phyloP scores from a whole-genome alignment of 2,888 invertebrate species.

The Torymus texanus region DNA sequence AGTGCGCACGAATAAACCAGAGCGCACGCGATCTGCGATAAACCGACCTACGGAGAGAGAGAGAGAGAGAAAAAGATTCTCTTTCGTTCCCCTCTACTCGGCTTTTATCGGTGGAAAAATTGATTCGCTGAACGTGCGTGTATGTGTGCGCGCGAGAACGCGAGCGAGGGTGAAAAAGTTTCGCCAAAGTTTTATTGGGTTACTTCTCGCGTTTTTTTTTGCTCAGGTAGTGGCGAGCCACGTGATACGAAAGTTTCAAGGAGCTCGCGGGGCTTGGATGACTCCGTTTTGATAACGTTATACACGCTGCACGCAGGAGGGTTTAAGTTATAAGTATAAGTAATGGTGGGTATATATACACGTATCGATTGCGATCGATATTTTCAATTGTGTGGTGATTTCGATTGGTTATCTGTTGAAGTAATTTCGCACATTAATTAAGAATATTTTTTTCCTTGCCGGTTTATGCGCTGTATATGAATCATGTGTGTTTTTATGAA shows the following conservation, averaged over 20 bases:
- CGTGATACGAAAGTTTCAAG: slow-evolving; percentile 16
- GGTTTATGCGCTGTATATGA: too few relatives aligned
- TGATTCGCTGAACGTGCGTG: slow-evolving; percentile 6
- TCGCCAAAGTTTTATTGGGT: slow-evolving; percentile 24
- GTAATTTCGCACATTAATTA: too few relatives aligned
- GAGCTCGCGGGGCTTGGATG: neutral
- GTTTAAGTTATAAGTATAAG: too few relatives aligned
- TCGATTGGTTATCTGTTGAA: too few relatives aligned
- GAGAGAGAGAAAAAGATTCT: slow-evolving; percentile 1
- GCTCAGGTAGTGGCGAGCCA: neutral
- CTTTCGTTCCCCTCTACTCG: neutral
- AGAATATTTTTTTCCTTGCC: too few relatives aligned
- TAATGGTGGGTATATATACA: too few relatives aligned
- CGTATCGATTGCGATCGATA: too few relatives aligned
- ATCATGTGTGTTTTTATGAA: too few relatives aligned
- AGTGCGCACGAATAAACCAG: slow-evolving; percentile 1
- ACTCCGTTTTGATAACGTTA: slow-evolving; percentile 6
- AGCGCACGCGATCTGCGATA: slow-evolving; percentile 39
- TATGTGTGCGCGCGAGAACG: too few relatives aligned
- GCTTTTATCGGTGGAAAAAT: slow-evolving; percentile 39
- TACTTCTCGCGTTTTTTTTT: neutral
- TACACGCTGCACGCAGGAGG: too few relatives aligned
- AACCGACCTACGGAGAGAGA: slow-evolving; percentile 10
- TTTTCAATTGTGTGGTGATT: too few relatives aligned
- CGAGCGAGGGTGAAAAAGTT: slow-evolving; percentile 17